Evolutionary conservation across 2,888 invertebrate species (phyloP).

Genomic region (Lepidochitona cinerea): DNA sequence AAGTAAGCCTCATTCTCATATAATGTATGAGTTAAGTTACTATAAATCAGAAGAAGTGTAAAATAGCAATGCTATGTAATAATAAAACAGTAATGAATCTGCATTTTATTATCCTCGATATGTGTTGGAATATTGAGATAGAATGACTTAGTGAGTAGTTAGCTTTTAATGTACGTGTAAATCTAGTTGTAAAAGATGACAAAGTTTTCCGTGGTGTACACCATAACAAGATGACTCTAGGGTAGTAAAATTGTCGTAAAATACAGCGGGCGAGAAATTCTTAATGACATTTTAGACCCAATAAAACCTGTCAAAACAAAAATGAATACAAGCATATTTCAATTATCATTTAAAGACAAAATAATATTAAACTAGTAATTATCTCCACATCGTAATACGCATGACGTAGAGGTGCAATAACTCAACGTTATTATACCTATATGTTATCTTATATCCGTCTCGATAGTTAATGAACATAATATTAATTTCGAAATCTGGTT

Average conservation of each 20-base stretch:
- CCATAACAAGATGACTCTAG: background rate
- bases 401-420: no score
- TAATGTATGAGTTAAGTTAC: background rate
- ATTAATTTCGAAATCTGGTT: no score
- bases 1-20: no score
- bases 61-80: background rate
- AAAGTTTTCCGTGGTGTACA: background rate
- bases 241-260: background rate
- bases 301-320: background rate
- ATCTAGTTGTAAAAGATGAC: conserved; percentile 2
- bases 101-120: background rate
- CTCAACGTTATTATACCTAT: no score
- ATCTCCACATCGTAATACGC: no score
- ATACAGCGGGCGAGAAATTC: background rate
- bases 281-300: background rate
- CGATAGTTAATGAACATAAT: no score
- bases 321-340: background rate
- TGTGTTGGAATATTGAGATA: background rate
- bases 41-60: background rate
- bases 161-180: background rate
- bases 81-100: background rate
- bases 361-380: no score
- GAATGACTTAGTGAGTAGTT: background rate
- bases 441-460: no score
- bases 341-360: background rate